These are phyloP conservation scores for Calameuta idolon DNA, from an alignment of 2,888 invertebrate genomes.

Conservation along the genomic window DNA sequence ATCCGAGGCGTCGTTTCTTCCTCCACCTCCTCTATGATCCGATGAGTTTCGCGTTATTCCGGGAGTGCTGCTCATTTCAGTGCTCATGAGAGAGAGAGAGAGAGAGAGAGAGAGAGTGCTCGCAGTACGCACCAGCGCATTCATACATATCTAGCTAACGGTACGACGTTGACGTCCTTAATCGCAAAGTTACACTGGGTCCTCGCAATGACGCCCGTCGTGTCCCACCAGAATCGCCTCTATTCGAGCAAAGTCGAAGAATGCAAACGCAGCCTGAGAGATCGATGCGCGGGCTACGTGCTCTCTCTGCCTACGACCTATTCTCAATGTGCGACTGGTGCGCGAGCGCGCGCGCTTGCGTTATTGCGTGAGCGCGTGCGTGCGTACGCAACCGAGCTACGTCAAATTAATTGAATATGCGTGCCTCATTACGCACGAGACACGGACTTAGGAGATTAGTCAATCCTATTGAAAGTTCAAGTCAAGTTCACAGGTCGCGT, in stretches of 20 bases:
- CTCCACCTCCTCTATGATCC: neutral
- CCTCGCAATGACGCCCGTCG: neutral
- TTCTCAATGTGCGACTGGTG: neutral
- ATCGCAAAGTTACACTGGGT: neutral
- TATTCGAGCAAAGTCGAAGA: neutral
- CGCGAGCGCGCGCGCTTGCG: constrained; percentile 2
- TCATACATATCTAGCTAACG: neutral
- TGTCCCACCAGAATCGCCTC: neutral
- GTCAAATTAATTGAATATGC: constrained; percentile 2
- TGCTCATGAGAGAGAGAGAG: too few species aligned
- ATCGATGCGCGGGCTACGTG: constrained; percentile 5
- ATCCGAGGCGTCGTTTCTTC: neutral
- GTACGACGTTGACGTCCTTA: neutral
- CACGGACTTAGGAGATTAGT: neutral
- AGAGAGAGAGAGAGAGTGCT: neutral
- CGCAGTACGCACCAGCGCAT: neutral
- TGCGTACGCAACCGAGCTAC: neutral
- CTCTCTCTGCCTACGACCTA: neutral
- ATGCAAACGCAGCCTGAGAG: constrained; percentile 4
- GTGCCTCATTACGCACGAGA: neutral
- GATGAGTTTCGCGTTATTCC: neutral
- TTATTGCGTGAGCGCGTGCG: neutral
- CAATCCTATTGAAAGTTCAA: neutral
- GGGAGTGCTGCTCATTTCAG: neutral
- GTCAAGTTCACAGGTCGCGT: neutral